A percentile compares a stretch with the other conserved stretches of the same genome.
Evolutionary conservation across 2,888 invertebrate genomes (phyloP).

Genomic region (Calephelis perditalis): DNA sequence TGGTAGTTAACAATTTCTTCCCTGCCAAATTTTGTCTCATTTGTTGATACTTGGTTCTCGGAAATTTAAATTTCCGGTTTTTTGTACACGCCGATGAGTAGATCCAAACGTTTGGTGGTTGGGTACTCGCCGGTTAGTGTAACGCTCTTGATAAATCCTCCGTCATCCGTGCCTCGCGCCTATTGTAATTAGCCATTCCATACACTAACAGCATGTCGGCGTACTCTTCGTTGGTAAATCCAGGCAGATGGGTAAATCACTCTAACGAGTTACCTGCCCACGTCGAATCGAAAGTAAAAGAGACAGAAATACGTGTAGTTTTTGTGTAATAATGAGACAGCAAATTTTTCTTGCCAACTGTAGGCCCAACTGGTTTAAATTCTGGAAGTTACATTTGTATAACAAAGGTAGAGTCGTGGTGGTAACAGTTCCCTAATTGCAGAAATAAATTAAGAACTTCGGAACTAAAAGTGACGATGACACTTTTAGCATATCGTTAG

Average conservation of each 20-base stretch:
- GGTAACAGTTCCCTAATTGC: constrained; percentile 4
- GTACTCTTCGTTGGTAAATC: constrained; percentile 9
- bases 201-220: too few relatives aligned
- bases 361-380: constrained; percentile 4
- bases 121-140: too few relatives aligned
- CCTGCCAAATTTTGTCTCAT: too few relatives aligned
- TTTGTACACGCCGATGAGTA: too few relatives aligned
- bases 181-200: too few relatives aligned
- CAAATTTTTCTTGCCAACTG: neutral
- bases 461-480: constrained; percentile 4
- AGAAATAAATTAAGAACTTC: neutral
- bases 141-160: too few relatives aligned
- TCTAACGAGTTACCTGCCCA: neutral
- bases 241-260: constrained; percentile 2
- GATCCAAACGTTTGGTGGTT: too few relatives aligned
- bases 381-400: constrained; percentile 1
- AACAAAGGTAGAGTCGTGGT: constrained; percentile 8
- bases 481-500: constrained; percentile 12
- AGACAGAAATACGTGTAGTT: neutral
- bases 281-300: neutral
- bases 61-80: too few relatives aligned
- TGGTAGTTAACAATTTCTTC: too few relatives aligned
- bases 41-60: too few relatives aligned
- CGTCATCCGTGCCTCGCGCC: too few relatives aligned
- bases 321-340: neutral